Base-by-base conservation (phyloP, 2,888 invertebrate species). In the Adelphocoris suturalis region DNA sequence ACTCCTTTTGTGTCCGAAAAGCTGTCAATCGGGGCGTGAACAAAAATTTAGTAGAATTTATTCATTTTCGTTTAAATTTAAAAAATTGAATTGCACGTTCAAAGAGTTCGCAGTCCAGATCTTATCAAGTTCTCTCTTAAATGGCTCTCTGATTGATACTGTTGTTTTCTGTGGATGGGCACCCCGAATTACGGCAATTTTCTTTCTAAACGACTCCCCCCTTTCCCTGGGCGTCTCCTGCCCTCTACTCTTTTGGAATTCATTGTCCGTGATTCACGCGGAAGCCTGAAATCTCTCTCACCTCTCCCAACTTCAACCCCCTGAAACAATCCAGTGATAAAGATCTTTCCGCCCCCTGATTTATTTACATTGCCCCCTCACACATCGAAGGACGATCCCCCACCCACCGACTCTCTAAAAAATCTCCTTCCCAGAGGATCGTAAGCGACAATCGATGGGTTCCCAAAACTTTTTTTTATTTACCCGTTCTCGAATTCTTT, bases 261-360 rank as follows among this genome's bases (percentile, higher is more conserved):
- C 61, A 68, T 68, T 47, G 78, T 78, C 78, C 46, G 47, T 78
- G 78, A 78, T 78, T 78, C 78, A 78, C 78, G n/a, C 13, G 78
- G 47, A 47, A 78, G 16, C 23, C 76, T 11, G 68, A 0, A 23
- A 23, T 68, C 68, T n/a, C 61, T 61, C 61, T 61, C 61, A 61
- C 61, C 68, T 68, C 68, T 68, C 23, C 68, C 68, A 68, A 68
- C 68, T 68, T 23, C 68, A 23, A 23, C 78, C 78, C 78, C 16
- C 78, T 46, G 78, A 78, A 78, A 46, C 78, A 46, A 78, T 78
- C 78, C 78, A 23, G 68, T 68, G 78, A 78, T 78, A 78, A 47
- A 78, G 78, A 78, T 78, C 78, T 78, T 78, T 78, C 23, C 46
- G 78, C 46, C 37, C 78, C 37, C 78, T 78, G 78, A 78, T 78